Conservation (phyloP, 2,113 vertebrate genomes). For the Redunca redunca region DNA sequence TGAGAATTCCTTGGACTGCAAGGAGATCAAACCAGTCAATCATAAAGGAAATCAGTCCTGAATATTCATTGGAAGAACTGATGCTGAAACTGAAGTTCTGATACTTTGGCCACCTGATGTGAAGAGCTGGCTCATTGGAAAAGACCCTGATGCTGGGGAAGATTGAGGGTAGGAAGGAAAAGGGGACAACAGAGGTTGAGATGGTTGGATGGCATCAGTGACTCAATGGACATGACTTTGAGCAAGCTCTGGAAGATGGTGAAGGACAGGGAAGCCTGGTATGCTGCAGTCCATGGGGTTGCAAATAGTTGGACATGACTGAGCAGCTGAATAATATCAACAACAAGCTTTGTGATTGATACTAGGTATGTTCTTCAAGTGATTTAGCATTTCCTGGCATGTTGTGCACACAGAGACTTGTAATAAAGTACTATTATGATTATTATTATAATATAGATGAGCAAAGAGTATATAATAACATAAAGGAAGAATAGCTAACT, state of each 20-base stretch:
- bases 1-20: neutral
- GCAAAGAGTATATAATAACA: neutral
- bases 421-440: neutral
- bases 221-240: neutral
- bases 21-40: neutral
- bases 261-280: neutral
- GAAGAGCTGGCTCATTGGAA: neutral
- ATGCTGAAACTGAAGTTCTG: neutral
- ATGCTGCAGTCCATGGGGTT: neutral
- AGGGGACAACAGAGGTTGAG: neutral
- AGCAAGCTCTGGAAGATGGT: neutral
- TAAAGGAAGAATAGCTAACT: neutral
- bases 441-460: neutral
- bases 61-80: neutral
- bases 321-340: neutral
- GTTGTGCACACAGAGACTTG: neutral
- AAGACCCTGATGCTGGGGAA: neutral
- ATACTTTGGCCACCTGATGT: neutral
- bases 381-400: neutral
- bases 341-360: neutral
- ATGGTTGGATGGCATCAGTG: neutral
- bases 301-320: neutral
- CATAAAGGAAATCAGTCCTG: neutral
- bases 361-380: neutral
- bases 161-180: neutral